These are phyloP conservation scores for Datnioides undecimradiatus DNA, from an alignment of 2,113 vertebrate genomes.

Conservation along the genomic window DNA sequence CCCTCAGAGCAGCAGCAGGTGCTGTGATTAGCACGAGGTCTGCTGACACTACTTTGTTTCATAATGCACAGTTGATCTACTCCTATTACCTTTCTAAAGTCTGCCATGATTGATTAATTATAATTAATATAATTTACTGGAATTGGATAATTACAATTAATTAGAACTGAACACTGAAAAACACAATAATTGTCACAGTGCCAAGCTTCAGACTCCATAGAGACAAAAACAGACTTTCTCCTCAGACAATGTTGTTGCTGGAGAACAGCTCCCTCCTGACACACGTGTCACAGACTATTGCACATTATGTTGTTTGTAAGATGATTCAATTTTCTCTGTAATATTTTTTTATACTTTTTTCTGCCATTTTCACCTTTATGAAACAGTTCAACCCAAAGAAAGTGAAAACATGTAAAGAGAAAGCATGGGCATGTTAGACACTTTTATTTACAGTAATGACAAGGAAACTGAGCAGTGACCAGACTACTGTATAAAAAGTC, in stretches of 20 bases:
- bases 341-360: background rate
- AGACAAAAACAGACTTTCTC: background rate
- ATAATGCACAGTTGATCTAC: background rate
- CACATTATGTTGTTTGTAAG: background rate
- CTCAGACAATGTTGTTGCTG: too few relatives aligned
- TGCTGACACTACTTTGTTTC: background rate
- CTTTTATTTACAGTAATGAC: background rate
- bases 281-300: background rate
- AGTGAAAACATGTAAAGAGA: background rate
- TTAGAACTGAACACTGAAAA: background rate
- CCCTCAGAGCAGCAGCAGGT: background rate
- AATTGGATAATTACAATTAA: background rate
- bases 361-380: conserved; percentile 15
- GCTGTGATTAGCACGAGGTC: background rate
- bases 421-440: background rate
- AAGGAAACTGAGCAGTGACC: background rate
- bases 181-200: background rate
- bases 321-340: background rate
- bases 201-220: background rate
- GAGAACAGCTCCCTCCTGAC: background rate
- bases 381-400: background rate
- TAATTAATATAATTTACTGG: background rate
- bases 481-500: background rate
- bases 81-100: background rate
- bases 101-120: background rate